Base-by-base conservation (phyloP, 2,888 invertebrate genomes). In the Podotricha telesiphe region DNA sequence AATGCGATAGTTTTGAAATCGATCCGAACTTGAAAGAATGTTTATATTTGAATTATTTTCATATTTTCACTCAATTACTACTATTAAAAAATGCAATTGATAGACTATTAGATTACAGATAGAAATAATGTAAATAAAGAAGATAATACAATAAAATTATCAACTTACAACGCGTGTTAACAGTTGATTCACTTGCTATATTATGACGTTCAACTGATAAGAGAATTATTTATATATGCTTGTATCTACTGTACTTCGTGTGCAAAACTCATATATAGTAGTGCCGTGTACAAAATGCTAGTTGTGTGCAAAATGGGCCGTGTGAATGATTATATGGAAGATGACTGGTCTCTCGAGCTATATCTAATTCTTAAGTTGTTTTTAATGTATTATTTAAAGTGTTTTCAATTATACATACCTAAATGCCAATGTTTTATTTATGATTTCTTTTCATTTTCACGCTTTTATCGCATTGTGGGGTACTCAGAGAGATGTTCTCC, bases 151-250 rank as follows among this genome's bases (percentile, higher is more conserved):
- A 20, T 1, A 55, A 34, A n/a, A n/a, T 55, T 55, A 55, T 59
- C 11, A 22, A 58, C 59, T 59, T 5, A 59, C 59, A 59, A n/a
- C 22, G 59, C n/a, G 59, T 59, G 28, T 45, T 45, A 42, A 22
- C 59, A 28, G 22, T 45, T 28, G 45, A 22, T 10, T 42, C 59
- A 45, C 45, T 59, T 2, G n/a, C 22, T n/a, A 17, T 59, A 28
- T 45, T 59, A 20, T 59, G 45, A 45, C 45, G n/a, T n/a, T 59
- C 0, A 4, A 28, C 5, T 59, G 45, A 59, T 59, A 59, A 59
- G 13, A n/a, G 1, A 19, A 11, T 11, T 45, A 22, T 45, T 40
- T 53, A 55, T 59, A 59, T 6, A 10, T 28, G n/a, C 20, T 15
- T 7, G 34, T 53, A 17, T 28, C 10, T 34, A 10, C 28, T 17